A percentile compares a stretch with the other conserved stretches of the same genome.
These are phyloP conservation scores for Dinocampus coccinellae DNA, from an alignment of 2,888 invertebrate genomes.

Conservation along the genomic window DNA sequence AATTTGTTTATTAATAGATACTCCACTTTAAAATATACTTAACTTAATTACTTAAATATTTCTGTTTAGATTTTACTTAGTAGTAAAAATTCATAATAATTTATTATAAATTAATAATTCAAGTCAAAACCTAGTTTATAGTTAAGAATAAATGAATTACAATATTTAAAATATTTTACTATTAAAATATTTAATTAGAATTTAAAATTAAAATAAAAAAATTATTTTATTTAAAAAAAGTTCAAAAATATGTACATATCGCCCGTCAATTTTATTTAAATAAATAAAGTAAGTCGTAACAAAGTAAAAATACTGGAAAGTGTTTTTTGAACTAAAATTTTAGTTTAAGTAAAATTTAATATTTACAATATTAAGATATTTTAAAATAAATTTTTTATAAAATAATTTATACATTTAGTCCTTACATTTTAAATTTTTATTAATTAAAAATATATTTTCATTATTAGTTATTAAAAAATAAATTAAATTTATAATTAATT, in stretches of 20 bases:
- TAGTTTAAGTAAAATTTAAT: slow-evolving; percentile 76
- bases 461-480: too few relatives aligned
- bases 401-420: too few relatives aligned
- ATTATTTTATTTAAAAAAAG: slow-evolving; percentile 74
- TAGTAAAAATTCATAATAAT: slow-evolving; percentile 69
- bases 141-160: slow-evolving; percentile 78
- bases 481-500: too few relatives aligned
- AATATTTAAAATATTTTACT: slow-evolving; percentile 71
- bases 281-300: slow-evolving; percentile 85
- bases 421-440: too few relatives aligned
- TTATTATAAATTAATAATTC: slow-evolving; percentile 70
- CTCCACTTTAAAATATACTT: slow-evolving; percentile 74
- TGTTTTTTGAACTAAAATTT: slow-evolving; percentile 74
- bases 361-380: slow-evolving; percentile 76
- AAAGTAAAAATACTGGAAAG: slow-evolving; percentile 84
- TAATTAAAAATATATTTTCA: too few relatives aligned
- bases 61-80: slow-evolving; percentile 68
- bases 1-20: slow-evolving; percentile 79
- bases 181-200: slow-evolving; percentile 75
- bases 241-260: slow-evolving; percentile 82
- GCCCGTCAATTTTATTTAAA: slow-evolving; percentile 86
- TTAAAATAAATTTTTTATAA: too few relatives aligned
- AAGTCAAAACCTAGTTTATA: slow-evolving; percentile 81
- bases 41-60: slow-evolving; percentile 71
- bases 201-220: slow-evolving; percentile 77